Conservation (phyloP, 2,888 invertebrate genomes). For the Piscicola geometra region DNA sequence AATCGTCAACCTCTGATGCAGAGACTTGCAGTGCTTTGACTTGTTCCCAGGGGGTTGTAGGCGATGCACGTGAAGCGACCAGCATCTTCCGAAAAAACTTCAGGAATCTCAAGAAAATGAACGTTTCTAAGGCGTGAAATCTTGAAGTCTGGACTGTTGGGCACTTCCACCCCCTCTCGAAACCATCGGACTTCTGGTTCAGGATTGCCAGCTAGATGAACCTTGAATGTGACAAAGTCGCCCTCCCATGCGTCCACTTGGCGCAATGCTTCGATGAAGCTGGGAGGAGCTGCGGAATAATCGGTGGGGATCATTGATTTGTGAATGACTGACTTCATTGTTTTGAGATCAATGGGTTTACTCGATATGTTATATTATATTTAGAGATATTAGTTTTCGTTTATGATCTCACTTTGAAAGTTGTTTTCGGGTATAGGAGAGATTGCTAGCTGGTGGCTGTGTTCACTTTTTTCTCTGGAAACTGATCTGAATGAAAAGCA, state of each 20-base stretch:
- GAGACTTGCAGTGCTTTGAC: conserved; percentile 25
- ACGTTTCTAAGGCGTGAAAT: conserved; percentile 47
- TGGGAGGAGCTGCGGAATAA: conserved; percentile 67
- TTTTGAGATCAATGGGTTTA: neutral
- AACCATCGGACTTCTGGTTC: conserved; percentile 54
- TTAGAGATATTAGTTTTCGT: no score
- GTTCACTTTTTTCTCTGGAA: neutral
- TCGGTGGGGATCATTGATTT: no score
- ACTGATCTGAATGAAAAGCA: neutral
- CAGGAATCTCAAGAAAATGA: conserved; percentile 53
- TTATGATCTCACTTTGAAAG: neutral
- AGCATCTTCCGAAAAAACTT: conserved; percentile 58
- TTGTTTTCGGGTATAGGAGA: neutral
- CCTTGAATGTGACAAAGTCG: conserved; percentile 51
- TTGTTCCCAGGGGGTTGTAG: conserved; percentile 52
- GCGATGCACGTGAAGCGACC: conserved; percentile 55
- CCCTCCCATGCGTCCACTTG: conserved; percentile 62
- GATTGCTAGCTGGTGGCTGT: neutral
- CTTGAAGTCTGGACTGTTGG: conserved; percentile 55
- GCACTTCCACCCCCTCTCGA: conserved; percentile 56
- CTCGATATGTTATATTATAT: no score
- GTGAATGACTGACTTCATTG: neutral
- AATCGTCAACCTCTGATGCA: neutral
- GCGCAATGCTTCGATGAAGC: conserved; percentile 73
- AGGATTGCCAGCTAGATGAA: conserved; percentile 52